A percentile compares a stretch with the other conserved stretches of the same genome.
phyloP scores from a whole-genome alignment of 2,888 invertebrate genomes.

The Eudemis profundana region DNA sequence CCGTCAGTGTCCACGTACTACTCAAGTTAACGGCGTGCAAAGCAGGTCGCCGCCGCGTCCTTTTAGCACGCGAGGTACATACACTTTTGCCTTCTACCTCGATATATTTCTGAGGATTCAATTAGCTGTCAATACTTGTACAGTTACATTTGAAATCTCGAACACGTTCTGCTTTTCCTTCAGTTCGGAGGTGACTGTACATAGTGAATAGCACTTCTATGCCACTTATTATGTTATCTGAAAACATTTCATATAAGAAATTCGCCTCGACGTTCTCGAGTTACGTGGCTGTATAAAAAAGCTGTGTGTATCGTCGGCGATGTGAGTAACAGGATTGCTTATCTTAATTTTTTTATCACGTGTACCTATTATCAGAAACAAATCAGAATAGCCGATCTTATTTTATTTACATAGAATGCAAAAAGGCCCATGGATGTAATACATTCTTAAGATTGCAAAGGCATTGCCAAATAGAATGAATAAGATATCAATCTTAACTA shows the following conservation, averaged over 20 bases:
- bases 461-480: too few species aligned
- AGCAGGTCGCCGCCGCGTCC: too few species aligned
- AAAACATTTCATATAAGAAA: conserved; percentile 42
- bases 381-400: not conserved
- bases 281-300: conserved; percentile 35
- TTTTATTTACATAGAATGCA: not conserved
- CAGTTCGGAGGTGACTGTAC: not conserved
- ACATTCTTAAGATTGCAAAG: too few species aligned
- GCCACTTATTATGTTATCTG: conserved; percentile 38
- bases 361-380: not conserved
- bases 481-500: too few species aligned
- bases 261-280: conserved; percentile 30
- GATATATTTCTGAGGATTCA: too few species aligned
- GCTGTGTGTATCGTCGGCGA: not conserved
- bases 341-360: not conserved
- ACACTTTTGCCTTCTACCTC: too few species aligned
- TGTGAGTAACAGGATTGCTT: conserved; percentile 23
- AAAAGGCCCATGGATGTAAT: too few species aligned
- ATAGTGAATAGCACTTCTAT: conserved; percentile 20
- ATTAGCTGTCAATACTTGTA: not conserved
- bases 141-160: conserved; percentile 7
- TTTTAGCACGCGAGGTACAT: too few species aligned
- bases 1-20: too few species aligned
- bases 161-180: conserved; percentile 1
- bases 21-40: too few species aligned